These are phyloP conservation scores for Papilio protenor DNA, from an alignment of 2,888 invertebrate species.

Conservation along the genomic window DNA sequence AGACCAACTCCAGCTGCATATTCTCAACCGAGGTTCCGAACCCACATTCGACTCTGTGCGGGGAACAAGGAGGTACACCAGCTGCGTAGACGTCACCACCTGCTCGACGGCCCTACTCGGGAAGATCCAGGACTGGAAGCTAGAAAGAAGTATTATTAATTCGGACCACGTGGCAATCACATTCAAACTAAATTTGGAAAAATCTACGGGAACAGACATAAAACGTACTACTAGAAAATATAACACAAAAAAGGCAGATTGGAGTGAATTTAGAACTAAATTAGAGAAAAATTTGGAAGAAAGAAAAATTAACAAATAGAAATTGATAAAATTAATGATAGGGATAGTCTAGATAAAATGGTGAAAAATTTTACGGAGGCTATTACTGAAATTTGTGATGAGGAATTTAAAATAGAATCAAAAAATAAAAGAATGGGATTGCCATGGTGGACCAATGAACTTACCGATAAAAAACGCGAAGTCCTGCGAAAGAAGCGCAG, in stretches of 20 bases:
- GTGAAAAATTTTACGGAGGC: constrained; percentile 7
- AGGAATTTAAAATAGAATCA: background rate
- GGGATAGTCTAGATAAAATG: constrained; percentile 16
- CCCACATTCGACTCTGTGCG: background rate
- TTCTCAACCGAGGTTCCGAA: background rate
- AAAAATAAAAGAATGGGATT: constrained; percentile 8
- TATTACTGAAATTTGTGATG: background rate
- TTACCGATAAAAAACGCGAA: constrained; percentile 12
- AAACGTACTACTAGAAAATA: background rate
- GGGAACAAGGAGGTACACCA: background rate
- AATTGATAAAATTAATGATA: constrained; percentile 28
- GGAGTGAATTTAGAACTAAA: background rate
- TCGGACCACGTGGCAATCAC: constrained; percentile 37
- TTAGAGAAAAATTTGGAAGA: background rate
- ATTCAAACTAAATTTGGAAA: background rate
- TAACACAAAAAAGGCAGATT: constrained; percentile 1
- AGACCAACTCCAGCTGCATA: background rate
- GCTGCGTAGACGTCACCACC: background rate
- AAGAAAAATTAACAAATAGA: background rate
- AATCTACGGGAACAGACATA: background rate
- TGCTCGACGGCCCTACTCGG: background rate
- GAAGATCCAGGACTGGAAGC: background rate
- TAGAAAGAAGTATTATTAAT: constrained; percentile 11
- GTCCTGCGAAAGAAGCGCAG: constrained; percentile 15
- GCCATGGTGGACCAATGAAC: constrained; percentile 36